phyloP scores from a whole-genome alignment of 2,888 invertebrate genomes.

The Apotomis betuletana region DNA sequence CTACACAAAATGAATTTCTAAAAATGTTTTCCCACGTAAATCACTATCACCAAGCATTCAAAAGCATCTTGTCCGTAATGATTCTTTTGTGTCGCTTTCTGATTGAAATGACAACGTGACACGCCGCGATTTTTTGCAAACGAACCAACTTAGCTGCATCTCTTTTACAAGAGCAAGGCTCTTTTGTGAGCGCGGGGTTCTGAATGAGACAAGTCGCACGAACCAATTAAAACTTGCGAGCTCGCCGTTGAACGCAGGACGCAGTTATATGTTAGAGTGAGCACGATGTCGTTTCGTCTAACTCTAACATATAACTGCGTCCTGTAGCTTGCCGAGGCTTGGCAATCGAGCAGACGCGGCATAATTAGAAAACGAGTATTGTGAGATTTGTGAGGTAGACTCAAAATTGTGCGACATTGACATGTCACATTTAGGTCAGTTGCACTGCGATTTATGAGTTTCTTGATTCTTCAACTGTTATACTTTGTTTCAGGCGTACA shows the following conservation, averaged over 20 bases:
- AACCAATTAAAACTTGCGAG: slow-evolving; percentile 68
- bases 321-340: no score
- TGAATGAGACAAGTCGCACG: slow-evolving; percentile 59
- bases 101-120: slow-evolving; percentile 55
- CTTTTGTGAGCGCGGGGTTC: slow-evolving; percentile 58
- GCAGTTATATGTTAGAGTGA: no score
- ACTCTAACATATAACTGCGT: no score
- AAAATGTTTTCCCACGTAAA: neutral
- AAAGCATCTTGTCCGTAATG: neutral
- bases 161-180: slow-evolving; percentile 58
- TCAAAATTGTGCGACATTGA: slow-evolving; percentile 8
- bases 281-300: no score
- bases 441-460: neutral
- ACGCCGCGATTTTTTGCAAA: slow-evolving; percentile 56
- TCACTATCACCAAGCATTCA: neutral
- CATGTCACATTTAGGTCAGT: neutral
- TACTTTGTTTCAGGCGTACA: no score
- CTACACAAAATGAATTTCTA: neutral
- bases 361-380: slow-evolving; percentile 51
- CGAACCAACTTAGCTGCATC: slow-evolving; percentile 55
- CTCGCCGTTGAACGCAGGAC: slow-evolving; percentile 45
- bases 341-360: neutral
- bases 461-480: neutral
- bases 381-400: slow-evolving; percentile 29
- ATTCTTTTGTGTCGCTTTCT: slow-evolving; percentile 42